phyloP scores from a whole-genome alignment of 1,140 invertebrate species.

The Pseudomyrmex sp. region DNA sequence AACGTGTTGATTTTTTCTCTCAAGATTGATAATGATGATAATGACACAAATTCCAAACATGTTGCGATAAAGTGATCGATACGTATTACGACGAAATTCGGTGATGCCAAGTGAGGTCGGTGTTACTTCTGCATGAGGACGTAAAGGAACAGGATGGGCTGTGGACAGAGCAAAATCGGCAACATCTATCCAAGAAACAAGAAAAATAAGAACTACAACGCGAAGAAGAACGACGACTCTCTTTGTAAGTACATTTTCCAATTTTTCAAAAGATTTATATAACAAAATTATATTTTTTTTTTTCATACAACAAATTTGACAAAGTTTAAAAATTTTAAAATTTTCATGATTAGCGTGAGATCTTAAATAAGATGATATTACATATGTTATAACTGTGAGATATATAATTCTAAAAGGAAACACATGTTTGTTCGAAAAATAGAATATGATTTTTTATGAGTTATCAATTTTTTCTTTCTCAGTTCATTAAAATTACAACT shows the following conservation, averaged over 20 bases:
- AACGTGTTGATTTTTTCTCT: not conserved
- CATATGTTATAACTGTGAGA: not conserved
- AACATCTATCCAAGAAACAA: conserved; percentile 86
- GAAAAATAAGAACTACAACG: conserved; percentile 84
- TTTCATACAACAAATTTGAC: not conserved
- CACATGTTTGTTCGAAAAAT: not conserved
- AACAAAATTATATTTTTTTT: not conserved
- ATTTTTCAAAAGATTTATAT: not conserved
- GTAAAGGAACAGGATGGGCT: conserved; percentile 85
- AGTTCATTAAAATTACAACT: conserved; percentile 20
- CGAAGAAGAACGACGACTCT: conserved; percentile 84
- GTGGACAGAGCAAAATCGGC: conserved; percentile 87
- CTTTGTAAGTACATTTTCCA: conserved; percentile 76
- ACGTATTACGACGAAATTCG: not conserved
- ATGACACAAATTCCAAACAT: not conserved
- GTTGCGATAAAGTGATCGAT: conserved; percentile 12
- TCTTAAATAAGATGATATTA: not conserved
- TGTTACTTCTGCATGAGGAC: conserved; percentile 21
- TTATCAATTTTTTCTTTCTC: not conserved
- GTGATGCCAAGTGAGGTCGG: conserved; percentile 49
- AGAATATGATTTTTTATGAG: too few relatives aligned
- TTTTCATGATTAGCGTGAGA: not conserved
- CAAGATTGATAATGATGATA: not conserved
- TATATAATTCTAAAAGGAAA: not conserved
- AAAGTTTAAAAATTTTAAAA: not conserved